Percentiles rank a stretch among this genome's conserved stretches.
These are phyloP conservation scores for Campaea margaritaria DNA, from an alignment of 2,888 invertebrate species.

Conservation along the genomic window DNA sequence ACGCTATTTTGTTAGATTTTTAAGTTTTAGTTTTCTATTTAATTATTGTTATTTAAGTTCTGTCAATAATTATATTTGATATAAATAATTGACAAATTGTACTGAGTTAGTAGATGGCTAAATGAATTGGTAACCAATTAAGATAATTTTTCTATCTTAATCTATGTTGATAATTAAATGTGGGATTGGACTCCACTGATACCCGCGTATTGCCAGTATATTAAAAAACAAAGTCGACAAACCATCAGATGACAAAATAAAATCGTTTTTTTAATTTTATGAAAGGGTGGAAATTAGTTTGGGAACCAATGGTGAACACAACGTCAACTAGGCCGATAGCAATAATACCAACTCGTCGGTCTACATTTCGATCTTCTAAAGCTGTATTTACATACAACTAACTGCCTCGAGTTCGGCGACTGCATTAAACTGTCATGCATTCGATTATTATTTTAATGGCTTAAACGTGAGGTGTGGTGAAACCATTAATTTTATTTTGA, in stretches of 20 bases:
- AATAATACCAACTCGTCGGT: constrained; percentile 77
- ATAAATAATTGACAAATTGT: too few relatives aligned
- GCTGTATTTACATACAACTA: constrained; percentile 61
- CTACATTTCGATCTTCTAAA: constrained; percentile 64
- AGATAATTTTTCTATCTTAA: too few relatives aligned
- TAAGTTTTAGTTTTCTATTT: too few relatives aligned
- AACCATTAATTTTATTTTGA: constrained; percentile 39
- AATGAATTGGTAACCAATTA: too few relatives aligned
- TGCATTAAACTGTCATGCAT: constrained; percentile 70
- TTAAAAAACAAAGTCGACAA: too few relatives aligned
- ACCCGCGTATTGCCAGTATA: too few relatives aligned
- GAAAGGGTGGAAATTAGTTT: constrained; percentile 12
- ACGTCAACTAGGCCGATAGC: constrained; percentile 66
- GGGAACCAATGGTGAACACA: constrained; percentile 52
- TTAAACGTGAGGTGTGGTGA: constrained; percentile 44
- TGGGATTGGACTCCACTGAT: too few relatives aligned
- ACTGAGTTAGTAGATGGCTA: too few relatives aligned
- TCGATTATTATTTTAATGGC: constrained; percentile 61
- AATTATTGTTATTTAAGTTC: too few relatives aligned
- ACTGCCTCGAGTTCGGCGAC: constrained; percentile 53
- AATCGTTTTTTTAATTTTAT: neutral
- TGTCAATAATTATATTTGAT: too few relatives aligned
- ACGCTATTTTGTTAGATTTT: too few relatives aligned
- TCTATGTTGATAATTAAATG: too few relatives aligned
- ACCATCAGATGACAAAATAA: neutral